Base-by-base conservation (phyloP, 92 coral and sea anemone species). In the Paragorgia papillata region DNA sequence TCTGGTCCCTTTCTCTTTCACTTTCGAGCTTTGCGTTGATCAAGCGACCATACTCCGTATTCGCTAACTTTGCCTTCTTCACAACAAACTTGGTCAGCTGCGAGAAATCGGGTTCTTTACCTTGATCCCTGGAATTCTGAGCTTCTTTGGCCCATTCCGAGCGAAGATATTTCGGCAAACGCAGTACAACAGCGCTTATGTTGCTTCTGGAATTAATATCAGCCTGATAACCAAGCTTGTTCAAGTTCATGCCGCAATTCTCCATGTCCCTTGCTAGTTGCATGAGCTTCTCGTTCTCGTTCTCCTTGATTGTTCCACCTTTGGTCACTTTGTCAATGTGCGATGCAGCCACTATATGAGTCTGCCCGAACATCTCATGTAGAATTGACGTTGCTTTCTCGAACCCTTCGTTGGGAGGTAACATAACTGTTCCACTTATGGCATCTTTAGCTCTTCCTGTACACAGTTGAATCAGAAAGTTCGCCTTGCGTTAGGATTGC, bases 81-180 rank as follows among this genome's bases (percentile, higher is more conserved):
- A 9, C 35, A 12, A 69, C 76, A 41, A 48, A 69, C 40, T 69
- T 69, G 3, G 76, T 69, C 35, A 69, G 24, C 35, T 46, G 76
- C 14, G 39, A 19, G 40, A 69, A 69, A 27, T 51, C 62, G 27
- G 76, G 62, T 15, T 69, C 76, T 19, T 69, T 17, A 29, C 60
- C 60, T 31, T 44, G 60, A 9, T 69, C 76, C 18, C 76, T 69
- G 28, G 62, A 2, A 21, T 49, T 69, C 56, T 69, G 76, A 12
- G 76, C 76, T 34, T 69, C 76, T 33, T 69, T 67, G 27, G 76
- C 76, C 76, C 43, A 69, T 9, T 69, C 76, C 0, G 76, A 48
- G 22, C 76, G 76, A 12, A 69, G 76, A 17, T 69, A 46, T 44
- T 26, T 26, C 28, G 76, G 62, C 21, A 69, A 27, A 13, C 62